Evolutionary conservation across 2,113 vertebrate species (phyloP).

Genomic region (Boulengeromyrus knoepffleri): DNA sequence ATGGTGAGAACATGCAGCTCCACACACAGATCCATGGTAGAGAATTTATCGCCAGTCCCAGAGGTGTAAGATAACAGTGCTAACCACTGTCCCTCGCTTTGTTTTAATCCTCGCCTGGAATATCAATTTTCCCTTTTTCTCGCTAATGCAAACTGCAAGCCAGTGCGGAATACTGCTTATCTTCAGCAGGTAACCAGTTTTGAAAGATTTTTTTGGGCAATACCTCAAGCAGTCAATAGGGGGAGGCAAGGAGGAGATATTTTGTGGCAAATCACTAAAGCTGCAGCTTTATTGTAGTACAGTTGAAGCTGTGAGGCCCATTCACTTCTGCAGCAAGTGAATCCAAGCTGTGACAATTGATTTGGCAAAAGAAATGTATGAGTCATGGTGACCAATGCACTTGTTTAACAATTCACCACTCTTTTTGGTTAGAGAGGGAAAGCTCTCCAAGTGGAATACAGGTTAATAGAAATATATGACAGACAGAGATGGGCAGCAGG

Average conservation of each 20-base stretch:
- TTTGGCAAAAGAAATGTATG: neutral
- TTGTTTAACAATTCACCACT: neutral
- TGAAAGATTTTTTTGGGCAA: neutral
- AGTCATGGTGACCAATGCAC: neutral
- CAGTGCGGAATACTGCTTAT: neutral
- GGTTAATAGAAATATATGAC: neutral
- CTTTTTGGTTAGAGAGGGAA: neutral
- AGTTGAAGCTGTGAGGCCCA: neutral
- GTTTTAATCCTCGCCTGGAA: neutral
- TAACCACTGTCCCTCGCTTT: neutral
- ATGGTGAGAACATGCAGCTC: neutral
- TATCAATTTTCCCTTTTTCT: neutral
- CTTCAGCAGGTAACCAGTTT: neutral
- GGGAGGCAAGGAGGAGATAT: neutral
- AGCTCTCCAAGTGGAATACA: neutral
- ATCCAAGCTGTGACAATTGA: neutral
- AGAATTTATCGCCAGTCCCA: neutral
- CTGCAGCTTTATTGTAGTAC: neutral
- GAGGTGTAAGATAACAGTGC: neutral
- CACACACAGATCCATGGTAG: neutral
- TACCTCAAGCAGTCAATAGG: neutral
- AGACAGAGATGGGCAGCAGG: neutral
- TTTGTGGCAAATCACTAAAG: neutral
- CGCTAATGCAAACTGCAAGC: neutral
- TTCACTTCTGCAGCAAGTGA: neutral